Base-by-base conservation (phyloP, 1,140 invertebrate genomes). In the Drosophila takahashii region DNA sequence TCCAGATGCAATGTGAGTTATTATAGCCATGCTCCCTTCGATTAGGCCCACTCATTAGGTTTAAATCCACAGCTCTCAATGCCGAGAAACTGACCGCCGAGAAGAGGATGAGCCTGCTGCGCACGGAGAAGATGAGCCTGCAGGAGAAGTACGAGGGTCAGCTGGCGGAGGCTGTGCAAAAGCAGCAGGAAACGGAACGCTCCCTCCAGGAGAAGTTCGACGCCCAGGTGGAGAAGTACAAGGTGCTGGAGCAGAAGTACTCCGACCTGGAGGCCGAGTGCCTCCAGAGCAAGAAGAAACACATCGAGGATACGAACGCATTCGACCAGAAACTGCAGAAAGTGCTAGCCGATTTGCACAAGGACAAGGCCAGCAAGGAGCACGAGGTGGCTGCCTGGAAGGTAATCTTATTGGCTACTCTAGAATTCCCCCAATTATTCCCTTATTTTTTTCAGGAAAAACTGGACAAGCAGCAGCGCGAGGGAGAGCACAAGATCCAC, bases 61-160 rank as follows among this genome's bases (percentile, higher is more conserved):
- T 2, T 4, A 15, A 10, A 42, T 44, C 9, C 9, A 44, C 60
- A 92, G 91, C 84, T 6, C 62, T 91, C 0, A 73, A 78, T 4
- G 90, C 86, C 52, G 93, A 93, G 37, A 93, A 93, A 65, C 78
- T 92, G 45, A 75, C 92, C n/a, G 73, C 93, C 10, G 93, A 94
- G 66, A 93, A 93, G 65, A 92, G 89, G 13, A 75, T 93, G 26
- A 92, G 93, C 69, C 64, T 75, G 29, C 92, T 93, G 77, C 93
- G 93, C 51, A 85, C 84, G 2, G 93, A 93, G 51, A 93, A 93
- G 70, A 71, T 92, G 60, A 84, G 91, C 56, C 80, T 84, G 11
- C 92, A 92, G 60, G 85, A 85, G 11, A 92, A 91, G 36, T 84
- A 92, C 16, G 92, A 93, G 70, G 71, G 75, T 48, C 91, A 90